Percentiles rank a stretch among this genome's conserved stretches.
phyloP scores from a whole-genome alignment of 2,888 invertebrate species.

The Hirtodrosophila trivittata region DNA sequence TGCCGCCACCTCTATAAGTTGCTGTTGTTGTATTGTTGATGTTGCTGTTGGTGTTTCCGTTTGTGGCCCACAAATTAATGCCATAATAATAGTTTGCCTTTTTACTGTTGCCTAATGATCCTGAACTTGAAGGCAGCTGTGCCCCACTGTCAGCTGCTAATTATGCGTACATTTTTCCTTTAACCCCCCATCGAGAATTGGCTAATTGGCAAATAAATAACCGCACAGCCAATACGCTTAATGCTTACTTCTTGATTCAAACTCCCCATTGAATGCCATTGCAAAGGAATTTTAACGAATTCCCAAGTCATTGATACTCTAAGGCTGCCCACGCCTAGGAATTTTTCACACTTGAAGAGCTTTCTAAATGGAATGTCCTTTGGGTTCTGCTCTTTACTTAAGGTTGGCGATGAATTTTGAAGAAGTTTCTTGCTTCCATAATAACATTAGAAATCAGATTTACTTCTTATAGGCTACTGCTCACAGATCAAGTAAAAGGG shows the following conservation, averaged over 20 bases:
- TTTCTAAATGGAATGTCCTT: too few species aligned
- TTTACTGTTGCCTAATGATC: constrained; percentile 74
- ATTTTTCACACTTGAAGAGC: not conserved
- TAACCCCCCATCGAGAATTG: constrained; percentile 31
- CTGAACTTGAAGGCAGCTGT: constrained; percentile 69
- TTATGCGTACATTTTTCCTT: constrained; percentile 61
- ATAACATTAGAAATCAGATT: too few species aligned
- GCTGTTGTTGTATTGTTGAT: constrained; percentile 8
- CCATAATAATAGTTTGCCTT: constrained; percentile 74
- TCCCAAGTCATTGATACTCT: not conserved
- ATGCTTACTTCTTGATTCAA: not conserved
- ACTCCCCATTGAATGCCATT: not conserved
- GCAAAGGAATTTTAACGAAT: not conserved
- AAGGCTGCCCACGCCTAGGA: not conserved
- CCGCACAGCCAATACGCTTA: constrained; percentile 7
- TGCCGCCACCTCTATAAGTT: constrained; percentile 9
- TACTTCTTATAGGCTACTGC: too few species aligned
- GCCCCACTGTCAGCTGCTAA: constrained; percentile 69
- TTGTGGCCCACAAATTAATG: constrained; percentile 73
- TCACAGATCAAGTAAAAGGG: too few species aligned
- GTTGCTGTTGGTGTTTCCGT: constrained; percentile 28
- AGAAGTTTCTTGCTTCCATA: too few species aligned
- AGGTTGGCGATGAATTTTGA: too few species aligned
- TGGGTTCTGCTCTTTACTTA: too few species aligned
- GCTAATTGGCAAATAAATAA: constrained; percentile 31